These are phyloP conservation scores for Hanleya hanleyi DNA, from an alignment of 2,888 invertebrate species.

Conservation along the genomic window DNA sequence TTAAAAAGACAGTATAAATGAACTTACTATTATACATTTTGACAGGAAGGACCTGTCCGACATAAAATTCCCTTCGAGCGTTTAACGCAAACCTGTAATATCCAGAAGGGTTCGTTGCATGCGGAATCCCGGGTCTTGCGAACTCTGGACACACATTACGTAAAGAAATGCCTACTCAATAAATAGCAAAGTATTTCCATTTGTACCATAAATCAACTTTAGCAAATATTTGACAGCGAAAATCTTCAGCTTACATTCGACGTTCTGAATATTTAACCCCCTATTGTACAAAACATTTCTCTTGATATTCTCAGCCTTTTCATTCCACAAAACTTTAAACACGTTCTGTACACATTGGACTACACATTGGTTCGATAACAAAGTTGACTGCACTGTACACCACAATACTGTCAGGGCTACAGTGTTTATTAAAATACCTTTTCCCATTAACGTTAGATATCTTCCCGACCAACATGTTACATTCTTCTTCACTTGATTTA, in stretches of 20 bases:
- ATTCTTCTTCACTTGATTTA: too few relatives aligned
- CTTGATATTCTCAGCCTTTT: not conserved
- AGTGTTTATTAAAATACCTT: too few relatives aligned
- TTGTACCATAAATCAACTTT: not conserved
- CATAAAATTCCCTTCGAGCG: too few relatives aligned
- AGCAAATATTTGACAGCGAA: not conserved
- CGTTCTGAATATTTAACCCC: not conserved
- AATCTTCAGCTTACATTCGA: not conserved
- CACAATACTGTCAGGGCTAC: too few relatives aligned
- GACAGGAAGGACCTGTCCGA: too few relatives aligned
- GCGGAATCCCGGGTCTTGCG: too few relatives aligned
- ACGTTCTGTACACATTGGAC: not conserved
- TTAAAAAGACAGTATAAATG: too few relatives aligned
- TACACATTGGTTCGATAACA: not conserved
- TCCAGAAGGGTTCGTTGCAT: too few relatives aligned
- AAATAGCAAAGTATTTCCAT: constrained; percentile 7
- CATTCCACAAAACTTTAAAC: constrained; percentile 4
- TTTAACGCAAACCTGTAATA: too few relatives aligned
- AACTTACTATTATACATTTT: too few relatives aligned
- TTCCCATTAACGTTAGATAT: too few relatives aligned
- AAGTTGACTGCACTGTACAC: not conserved
- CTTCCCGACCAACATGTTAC: too few relatives aligned
- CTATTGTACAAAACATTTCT: not conserved
- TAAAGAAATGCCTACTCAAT: constrained; percentile 1
- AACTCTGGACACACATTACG: not conserved